Evolutionary conservation across 2,888 invertebrate genomes (phyloP).

Genomic region (Gastrophysa polygoni): DNA sequence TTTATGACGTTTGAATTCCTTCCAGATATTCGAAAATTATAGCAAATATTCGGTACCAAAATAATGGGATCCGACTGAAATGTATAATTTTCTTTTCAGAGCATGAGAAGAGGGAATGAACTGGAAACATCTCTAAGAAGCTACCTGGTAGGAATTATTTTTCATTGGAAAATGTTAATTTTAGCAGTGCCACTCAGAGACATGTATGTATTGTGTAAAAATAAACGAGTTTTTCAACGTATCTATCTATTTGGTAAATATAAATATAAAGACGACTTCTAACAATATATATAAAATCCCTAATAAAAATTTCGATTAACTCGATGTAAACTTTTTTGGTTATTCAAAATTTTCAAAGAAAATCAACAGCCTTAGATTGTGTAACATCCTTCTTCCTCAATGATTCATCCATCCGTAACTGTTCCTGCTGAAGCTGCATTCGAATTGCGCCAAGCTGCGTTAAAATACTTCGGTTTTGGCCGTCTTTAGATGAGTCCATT

Average conservation of each 20-base stretch:
- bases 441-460: slow-evolving; percentile 73
- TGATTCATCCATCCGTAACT: slow-evolving; percentile 64
- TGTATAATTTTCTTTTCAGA: slow-evolving; percentile 41
- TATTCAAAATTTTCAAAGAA: slow-evolving; percentile 47
- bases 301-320: slow-evolving; percentile 43
- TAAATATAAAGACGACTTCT: slow-evolving; percentile 54
- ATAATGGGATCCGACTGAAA: too few relatives aligned
- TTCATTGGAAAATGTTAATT: too few relatives aligned
- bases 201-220: slow-evolving; percentile 2
- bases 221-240: slow-evolving; percentile 22
- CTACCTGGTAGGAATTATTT: too few relatives aligned
- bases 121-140: neutral
- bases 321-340: slow-evolving; percentile 46
- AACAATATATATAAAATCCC: slow-evolving; percentile 54
- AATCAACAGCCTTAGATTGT: slow-evolving; percentile 57
- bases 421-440: slow-evolving; percentile 70
- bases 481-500: slow-evolving; percentile 52
- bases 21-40: too few relatives aligned
- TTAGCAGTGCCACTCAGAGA: neutral
- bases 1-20: too few relatives aligned
- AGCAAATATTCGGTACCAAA: too few relatives aligned
- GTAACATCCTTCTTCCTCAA: slow-evolving; percentile 53
- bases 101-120: slow-evolving; percentile 61
- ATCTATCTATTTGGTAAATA: slow-evolving; percentile 44
- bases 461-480: slow-evolving; percentile 63